Evolutionary conservation across 2,888 invertebrate species (phyloP).

Genomic region (Monochamus alternatus): DNA sequence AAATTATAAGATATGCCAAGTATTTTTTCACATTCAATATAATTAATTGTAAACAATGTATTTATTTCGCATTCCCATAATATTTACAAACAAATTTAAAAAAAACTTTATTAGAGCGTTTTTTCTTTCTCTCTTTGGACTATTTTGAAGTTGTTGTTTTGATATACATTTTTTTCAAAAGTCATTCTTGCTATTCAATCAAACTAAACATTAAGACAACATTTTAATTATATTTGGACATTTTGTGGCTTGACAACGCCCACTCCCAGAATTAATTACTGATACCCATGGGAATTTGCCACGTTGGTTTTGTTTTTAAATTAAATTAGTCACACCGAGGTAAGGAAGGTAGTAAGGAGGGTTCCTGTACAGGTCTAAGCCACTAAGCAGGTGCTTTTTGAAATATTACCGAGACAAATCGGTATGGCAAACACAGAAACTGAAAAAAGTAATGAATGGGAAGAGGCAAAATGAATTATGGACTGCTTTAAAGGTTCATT

Average conservation of each 20-base stretch:
- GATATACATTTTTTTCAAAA: background rate
- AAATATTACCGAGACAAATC: constrained; percentile 47
- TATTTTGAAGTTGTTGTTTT: too few species aligned
- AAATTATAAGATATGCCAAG: too few species aligned
- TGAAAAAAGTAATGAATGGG: constrained; percentile 31
- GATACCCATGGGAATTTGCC: constrained; percentile 21
- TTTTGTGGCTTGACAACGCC: constrained; percentile 13
- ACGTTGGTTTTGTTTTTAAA: constrained; percentile 36
- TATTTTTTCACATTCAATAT: too few species aligned
- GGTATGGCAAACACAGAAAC: constrained; percentile 35
- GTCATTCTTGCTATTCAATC: background rate
- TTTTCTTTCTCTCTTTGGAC: too few species aligned
- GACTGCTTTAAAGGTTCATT: constrained; percentile 3
- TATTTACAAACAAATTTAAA: too few species aligned
- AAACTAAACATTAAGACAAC: constrained; percentile 18
- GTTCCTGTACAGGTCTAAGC: constrained; percentile 10
- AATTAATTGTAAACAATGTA: too few species aligned
- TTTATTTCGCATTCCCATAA: too few species aligned
- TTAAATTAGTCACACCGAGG: constrained; percentile 31
- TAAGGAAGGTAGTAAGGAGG: constrained; percentile 18
- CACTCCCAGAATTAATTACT: constrained; percentile 10
- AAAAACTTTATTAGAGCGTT: too few species aligned
- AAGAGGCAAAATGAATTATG: constrained; percentile 26
- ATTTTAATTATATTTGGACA: constrained; percentile 16
- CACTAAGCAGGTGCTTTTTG: constrained; percentile 45